Evolutionary conservation across 1,140 invertebrate species (phyloP).

Genomic region (Holotrichia oblita): DNA sequence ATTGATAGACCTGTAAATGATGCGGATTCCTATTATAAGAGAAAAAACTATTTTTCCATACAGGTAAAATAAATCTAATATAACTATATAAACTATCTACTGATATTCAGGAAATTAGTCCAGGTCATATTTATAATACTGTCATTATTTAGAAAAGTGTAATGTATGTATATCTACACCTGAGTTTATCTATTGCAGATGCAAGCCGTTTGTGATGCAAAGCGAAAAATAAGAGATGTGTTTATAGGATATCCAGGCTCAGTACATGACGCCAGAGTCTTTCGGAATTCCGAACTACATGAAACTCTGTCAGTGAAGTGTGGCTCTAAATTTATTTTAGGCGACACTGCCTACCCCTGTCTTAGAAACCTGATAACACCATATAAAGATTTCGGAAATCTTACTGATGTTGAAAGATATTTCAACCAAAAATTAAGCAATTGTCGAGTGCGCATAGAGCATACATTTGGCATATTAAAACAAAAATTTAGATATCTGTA

Average conservation of each 20-base stretch:
- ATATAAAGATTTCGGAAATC: slow-evolving; percentile 28
- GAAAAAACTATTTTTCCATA: slow-evolving; percentile 48
- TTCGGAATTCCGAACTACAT: slow-evolving; percentile 42
- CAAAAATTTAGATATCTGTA: slow-evolving; percentile 43
- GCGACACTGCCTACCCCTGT: slow-evolving; percentile 44
- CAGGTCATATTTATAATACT: background rate
- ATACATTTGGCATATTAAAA: slow-evolving; percentile 33
- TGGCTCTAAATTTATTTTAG: slow-evolving; percentile 41
- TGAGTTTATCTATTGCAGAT: slow-evolving; percentile 37
- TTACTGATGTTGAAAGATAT: background rate
- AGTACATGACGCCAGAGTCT: slow-evolving; percentile 52
- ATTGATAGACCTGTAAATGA: too few relatives aligned
- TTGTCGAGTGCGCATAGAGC: slow-evolving; percentile 23
- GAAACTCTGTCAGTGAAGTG: slow-evolving; percentile 40
- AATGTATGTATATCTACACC: background rate
- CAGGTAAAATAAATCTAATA: slow-evolving; percentile 38
- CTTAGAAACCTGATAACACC: slow-evolving; percentile 43
- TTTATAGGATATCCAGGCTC: slow-evolving; percentile 52
- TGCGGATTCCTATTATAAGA: too few relatives aligned
- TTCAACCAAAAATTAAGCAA: slow-evolving; percentile 27
- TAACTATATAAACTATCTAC: background rate
- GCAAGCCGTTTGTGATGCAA: slow-evolving; percentile 49
- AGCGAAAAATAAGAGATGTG: slow-evolving; percentile 47
- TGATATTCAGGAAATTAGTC: background rate
- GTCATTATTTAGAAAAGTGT: background rate